Evolutionary conservation across 2,888 invertebrate genomes (phyloP), one percentile per base, ranked within the genome.

Genomic region (Scotopteryx bipunctaria): DNA sequence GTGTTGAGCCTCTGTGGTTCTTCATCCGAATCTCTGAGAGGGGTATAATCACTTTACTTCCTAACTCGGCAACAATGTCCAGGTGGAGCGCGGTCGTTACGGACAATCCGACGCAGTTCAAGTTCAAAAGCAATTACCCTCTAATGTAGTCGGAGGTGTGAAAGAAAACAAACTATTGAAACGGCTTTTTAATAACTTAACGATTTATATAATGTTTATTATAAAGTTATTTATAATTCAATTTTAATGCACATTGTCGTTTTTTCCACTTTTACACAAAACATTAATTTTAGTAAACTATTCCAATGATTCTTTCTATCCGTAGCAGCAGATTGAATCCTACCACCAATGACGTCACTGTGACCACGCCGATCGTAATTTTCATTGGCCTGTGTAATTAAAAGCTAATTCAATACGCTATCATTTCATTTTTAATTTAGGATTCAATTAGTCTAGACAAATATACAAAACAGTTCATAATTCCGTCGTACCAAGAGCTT

Each of bases 351-450:
- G 86, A 78, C 8, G 88, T 89, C 29, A 83, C 42, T 1, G 81
- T 80, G 21, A 88, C 82, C 11, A 88, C 78, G 6, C 73, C 85
- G 44, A 90, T 83, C 5, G 89, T 88, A 9, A 88, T 67, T 68
- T 89, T 89, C 89, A 89, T 89, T 0, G 88, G 78, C 33, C 89
- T 90, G 54, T 37, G 23, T 14, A 38, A 44, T 2, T 23, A 42
- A 42, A 42, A 17, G 3, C 2, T 2, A 40, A 11, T 32, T 31
- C 0, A 27, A 5, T 29, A 15, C 27, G 16, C 9, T 32, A 32
- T 8, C 15, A 3, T 27, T 11, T 4, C 9, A 27, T 11, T 9
- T 3, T 1, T 1, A 27, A 4, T 27, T 9, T 8, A 5, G 11
- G 4, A 9, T 4, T 11, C n/a, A 9, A 11, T 5, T 19, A 19